These are phyloP conservation scores for Anthonomus grandis DNA, from an alignment of 1,140 invertebrate genomes.

Conservation along the genomic window DNA sequence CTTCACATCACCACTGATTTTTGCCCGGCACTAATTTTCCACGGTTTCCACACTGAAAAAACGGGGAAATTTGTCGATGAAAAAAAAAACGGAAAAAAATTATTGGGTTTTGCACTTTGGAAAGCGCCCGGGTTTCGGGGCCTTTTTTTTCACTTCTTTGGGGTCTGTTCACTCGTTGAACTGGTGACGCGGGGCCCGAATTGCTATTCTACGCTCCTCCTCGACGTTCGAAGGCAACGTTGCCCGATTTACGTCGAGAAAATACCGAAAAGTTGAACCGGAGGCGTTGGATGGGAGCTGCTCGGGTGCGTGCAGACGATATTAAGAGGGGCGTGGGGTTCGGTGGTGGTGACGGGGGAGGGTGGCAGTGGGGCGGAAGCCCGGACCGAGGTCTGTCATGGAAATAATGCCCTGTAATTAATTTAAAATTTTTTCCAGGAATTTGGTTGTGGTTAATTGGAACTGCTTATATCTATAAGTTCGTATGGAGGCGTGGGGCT, in stretches of 20 bases:
- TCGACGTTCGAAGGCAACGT: slow-evolving; percentile 22
- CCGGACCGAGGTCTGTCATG: too few species aligned
- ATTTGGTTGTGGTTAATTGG: too few species aligned
- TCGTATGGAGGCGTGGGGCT: too few species aligned
- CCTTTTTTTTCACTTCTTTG: slow-evolving; percentile 41
- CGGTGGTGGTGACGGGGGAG: too few species aligned
- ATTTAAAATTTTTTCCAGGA: too few species aligned
- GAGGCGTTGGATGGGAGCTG: neutral
- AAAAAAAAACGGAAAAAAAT: slow-evolving; percentile 25
- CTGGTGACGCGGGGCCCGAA: slow-evolving; percentile 41
- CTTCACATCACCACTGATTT: slow-evolving; percentile 34
- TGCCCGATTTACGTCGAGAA: neutral
- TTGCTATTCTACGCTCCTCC: slow-evolving; percentile 43
- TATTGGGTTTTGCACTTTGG: slow-evolving; percentile 35
- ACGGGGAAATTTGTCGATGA: slow-evolving; percentile 1
- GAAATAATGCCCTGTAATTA: too few species aligned
- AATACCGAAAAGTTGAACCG: neutral
- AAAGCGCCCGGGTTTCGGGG: slow-evolving; percentile 36
- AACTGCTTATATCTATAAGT: too few species aligned
- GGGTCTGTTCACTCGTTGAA: slow-evolving; percentile 43
- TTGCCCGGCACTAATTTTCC: slow-evolving; percentile 7
- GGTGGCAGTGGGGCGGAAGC: too few species aligned
- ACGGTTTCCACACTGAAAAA: slow-evolving; percentile 9
- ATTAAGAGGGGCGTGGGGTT: too few species aligned
- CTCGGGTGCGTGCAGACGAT: too few species aligned